A percentile compares a stretch with the other conserved stretches of the same genome.
phyloP scores from a whole-genome alignment of 1,140 invertebrate genomes.

The Sitobion miscanthi region DNA sequence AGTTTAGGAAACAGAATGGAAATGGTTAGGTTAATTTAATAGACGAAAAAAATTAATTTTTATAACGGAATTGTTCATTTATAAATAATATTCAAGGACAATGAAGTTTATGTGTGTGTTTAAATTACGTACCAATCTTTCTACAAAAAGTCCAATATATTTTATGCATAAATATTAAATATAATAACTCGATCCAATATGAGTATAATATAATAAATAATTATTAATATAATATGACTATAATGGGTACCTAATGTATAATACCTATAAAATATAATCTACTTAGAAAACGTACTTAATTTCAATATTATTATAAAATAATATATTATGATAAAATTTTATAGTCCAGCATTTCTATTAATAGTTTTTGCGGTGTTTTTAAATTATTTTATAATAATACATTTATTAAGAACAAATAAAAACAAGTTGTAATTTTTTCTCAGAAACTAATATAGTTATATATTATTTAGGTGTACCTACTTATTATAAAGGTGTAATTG shows the following conservation, averaged over 20 bases:
- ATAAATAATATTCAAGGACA: constrained; percentile 30
- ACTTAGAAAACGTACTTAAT: neutral
- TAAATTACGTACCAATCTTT: neutral
- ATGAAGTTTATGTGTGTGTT: neutral
- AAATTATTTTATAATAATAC: too few species aligned
- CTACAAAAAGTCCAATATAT: neutral
- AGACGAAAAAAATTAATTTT: constrained; percentile 31
- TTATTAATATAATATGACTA: too few species aligned
- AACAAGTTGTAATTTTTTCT: neutral
- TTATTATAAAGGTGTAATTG: neutral
- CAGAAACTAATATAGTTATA: neutral
- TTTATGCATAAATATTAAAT: neutral
- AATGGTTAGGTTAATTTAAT: constrained; percentile 5
- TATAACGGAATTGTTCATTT: constrained; percentile 27
- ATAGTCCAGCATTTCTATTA: neutral
- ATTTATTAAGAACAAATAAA: neutral
- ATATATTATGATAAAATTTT: neutral
- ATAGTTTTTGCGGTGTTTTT: neutral
- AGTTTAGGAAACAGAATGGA: constrained; percentile 2
- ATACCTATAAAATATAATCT: neutral
- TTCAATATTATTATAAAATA: neutral
- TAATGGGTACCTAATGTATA: too few species aligned
- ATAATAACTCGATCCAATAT: neutral
- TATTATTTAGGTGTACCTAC: neutral
- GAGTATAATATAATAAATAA: neutral